Conservation (phyloP, 1,140 invertebrate genomes). For the Whitmania pigra region DNA sequence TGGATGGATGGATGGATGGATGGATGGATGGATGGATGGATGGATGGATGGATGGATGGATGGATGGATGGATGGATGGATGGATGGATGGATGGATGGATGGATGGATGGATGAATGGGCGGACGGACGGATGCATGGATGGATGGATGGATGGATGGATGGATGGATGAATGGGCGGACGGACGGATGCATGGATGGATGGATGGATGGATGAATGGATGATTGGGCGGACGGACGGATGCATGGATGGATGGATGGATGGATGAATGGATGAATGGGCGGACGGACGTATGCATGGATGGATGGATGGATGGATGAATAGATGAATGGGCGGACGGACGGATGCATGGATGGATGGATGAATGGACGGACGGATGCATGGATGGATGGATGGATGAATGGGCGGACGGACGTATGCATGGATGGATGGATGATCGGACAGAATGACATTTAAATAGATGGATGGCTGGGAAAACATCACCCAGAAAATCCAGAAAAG, state of each 20-base stretch:
- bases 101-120: conserved; percentile 11
- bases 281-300: not conserved
- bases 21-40: no score
- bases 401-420: not conserved
- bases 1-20: no score
- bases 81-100: no score
- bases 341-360: conserved; percentile 6
- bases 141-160: conserved; percentile 3
- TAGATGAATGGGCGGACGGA: no score
- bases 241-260: conserved; percentile 12
- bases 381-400: conserved; percentile 1
- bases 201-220: conserved; percentile 10
- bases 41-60: no score
- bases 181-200: no score
- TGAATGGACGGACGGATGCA: conserved; percentile 8
- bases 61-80: no score
- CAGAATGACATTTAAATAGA: no score
- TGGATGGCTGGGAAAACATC: no score
- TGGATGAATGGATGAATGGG: not conserved
- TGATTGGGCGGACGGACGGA: conserved; percentile 1
- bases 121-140: not conserved
- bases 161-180: conserved; percentile 9
- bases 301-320: conserved; percentile 12
- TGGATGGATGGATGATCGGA: not conserved
- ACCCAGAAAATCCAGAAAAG: no score